Conservation (phyloP, 2,888 invertebrate genomes). For the Drosophila testacea region DNA sequence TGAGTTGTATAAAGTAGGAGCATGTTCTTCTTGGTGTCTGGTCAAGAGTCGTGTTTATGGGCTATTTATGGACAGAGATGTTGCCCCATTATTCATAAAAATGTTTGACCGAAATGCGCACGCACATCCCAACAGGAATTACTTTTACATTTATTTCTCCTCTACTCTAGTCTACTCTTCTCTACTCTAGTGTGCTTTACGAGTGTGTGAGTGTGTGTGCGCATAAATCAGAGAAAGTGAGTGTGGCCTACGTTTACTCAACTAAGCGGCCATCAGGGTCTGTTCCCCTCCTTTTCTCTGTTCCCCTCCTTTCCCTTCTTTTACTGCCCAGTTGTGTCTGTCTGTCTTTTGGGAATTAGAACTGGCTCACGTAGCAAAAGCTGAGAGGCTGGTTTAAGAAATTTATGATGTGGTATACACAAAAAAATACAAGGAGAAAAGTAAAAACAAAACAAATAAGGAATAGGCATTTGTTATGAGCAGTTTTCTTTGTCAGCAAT, state of each 20-base stretch:
- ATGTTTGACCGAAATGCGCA: constrained; percentile 53
- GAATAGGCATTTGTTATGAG: constrained; percentile 12
- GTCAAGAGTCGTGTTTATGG: constrained; percentile 54
- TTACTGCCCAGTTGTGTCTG: constrained; percentile 31
- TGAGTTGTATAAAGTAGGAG: background rate
- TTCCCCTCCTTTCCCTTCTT: background rate
- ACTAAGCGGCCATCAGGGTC: constrained; percentile 51
- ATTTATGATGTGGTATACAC: constrained; percentile 29
- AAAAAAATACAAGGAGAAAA: background rate
- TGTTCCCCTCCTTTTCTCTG: background rate
- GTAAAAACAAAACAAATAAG: constrained; percentile 1
- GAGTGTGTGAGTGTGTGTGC: constrained; percentile 18
- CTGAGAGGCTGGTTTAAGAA: constrained; percentile 37
- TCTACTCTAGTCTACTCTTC: background rate
- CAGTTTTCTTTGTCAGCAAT: constrained; percentile 10
- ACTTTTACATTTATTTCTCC: constrained; percentile 31
- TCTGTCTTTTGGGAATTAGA: constrained; percentile 22
- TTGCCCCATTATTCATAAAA: constrained; percentile 71
- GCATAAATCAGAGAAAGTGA: constrained; percentile 61
- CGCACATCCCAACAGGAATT: constrained; percentile 48
- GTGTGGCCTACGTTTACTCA: constrained; percentile 45
- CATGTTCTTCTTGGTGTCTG: constrained; percentile 17
- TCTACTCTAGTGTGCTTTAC: background rate
- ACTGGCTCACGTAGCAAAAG: constrained; percentile 51
- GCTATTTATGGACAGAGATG: constrained; percentile 69